Evolutionary conservation across 2,797 vertebrate genomes (phyloP).

Genomic region (Ctenopoma multispine): DNA sequence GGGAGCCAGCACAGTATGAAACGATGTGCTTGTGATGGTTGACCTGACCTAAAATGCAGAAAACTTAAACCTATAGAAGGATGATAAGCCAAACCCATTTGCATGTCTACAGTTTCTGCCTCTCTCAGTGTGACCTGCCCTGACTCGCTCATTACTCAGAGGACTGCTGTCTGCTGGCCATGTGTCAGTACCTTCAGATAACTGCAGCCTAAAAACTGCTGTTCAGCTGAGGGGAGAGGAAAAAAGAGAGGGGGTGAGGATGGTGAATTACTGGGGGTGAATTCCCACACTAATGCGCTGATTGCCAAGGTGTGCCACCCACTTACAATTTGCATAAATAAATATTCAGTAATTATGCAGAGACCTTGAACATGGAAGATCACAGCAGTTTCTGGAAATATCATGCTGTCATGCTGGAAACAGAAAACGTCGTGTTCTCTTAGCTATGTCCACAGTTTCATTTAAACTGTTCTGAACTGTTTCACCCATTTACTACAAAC

Average conservation of each 20-base stretch:
- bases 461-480: background rate
- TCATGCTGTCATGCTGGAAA: slow-evolving; percentile 24
- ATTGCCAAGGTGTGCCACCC: slow-evolving; percentile 57
- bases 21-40: background rate
- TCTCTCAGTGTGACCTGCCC: slow-evolving; percentile 27
- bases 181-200: slow-evolving; percentile 22
- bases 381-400: slow-evolving; percentile 28
- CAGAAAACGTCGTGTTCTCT: slow-evolving; percentile 11
- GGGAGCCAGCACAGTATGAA: background rate
- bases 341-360: slow-evolving; percentile 58
- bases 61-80: slow-evolving; percentile 2
- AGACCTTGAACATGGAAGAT: slow-evolving; percentile 35
- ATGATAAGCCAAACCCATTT: slow-evolving; percentile 18
- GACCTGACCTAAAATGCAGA: slow-evolving; percentile 11
- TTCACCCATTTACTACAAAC: background rate
- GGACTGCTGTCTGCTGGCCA: slow-evolving; percentile 32
- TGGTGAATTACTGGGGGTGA: slow-evolving; percentile 41
- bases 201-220: slow-evolving; percentile 26
- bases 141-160: slow-evolving; percentile 47
- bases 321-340: slow-evolving; percentile 58
- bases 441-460: background rate
- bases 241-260: slow-evolving; percentile 21
- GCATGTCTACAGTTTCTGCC: slow-evolving; percentile 34
- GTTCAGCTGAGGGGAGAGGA: slow-evolving; percentile 12
- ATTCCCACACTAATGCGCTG: slow-evolving; percentile 50